Evolutionary conservation across 1,140 invertebrate species (phyloP), one percentile per base, ranked within the genome.

Genomic region (Drosophila rhopaloa): DNA sequence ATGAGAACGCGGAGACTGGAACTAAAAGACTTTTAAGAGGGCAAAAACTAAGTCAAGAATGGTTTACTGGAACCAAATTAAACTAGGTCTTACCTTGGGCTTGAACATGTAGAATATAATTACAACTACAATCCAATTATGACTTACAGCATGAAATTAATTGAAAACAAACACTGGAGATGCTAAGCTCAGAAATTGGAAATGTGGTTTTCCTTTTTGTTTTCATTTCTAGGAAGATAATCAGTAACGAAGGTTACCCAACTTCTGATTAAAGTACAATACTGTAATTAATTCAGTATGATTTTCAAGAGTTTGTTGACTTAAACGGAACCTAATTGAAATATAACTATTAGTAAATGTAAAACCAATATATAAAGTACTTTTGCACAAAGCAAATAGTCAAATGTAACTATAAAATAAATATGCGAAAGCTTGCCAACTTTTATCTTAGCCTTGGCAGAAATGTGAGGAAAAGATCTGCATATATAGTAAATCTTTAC

Each of bases 1-100:
- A 76, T 78, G 62, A 46, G 60, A 72, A 54, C 59, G 14, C 19
- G 24, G 32, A 24, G 62, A 24, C 61, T 51, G 60, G 37, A 51
- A 47, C 16, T 43, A 47, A 47, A 32, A 13, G 43, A 19, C 3
- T 24, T 27, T 54, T 9, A 16, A 29, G 56, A 27, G 24, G 47
- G 24, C 13, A 35, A 14, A 14, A 27, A 48, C 24, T 48, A 48
- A 10, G 14, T 16, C 38, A 44, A 38, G 51, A 68, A 47, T 43
- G 43, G 44, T 19, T 19, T 47, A 27, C 50, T 68, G 37, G 37
- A 56, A 41, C 43, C 37, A 35, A 50, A 16, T 13, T 24, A 24
- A 1, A 29, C 14, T 11, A 40, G n/a, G 37, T 19, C n/a, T 66
- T 32, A 66, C 61, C 65, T 54, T 68, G 65, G 37, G 57, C 32